Conservation (phyloP, 1,140 invertebrate genomes). For the Heliconius nattereri region DNA sequence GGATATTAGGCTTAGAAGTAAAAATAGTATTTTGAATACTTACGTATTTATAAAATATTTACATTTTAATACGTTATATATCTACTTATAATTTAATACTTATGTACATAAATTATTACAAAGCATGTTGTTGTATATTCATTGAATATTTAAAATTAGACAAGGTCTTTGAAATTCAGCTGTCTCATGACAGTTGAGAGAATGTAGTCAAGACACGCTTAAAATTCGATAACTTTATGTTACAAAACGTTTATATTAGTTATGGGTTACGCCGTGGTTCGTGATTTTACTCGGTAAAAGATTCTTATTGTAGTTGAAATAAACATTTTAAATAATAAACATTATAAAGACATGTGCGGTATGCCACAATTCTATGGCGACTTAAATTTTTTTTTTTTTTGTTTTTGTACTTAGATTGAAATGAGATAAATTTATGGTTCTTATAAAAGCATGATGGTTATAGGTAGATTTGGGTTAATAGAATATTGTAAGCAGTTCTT, state of each 20-base stretch:
- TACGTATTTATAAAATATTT: background rate
- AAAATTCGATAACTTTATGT: constrained; percentile 56
- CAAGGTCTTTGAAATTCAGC: constrained; percentile 42
- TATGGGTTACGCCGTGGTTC: constrained; percentile 49
- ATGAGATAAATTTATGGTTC: too few species aligned
- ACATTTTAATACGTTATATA: background rate
- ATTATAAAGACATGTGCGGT: background rate
- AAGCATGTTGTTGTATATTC: background rate
- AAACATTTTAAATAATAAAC: constrained; percentile 11
- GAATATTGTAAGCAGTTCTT: too few species aligned
- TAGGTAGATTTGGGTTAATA: too few species aligned
- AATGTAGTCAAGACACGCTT: constrained; percentile 61
- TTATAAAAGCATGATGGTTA: too few species aligned
- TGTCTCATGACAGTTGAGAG: constrained; percentile 33
- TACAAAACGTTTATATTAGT: constrained; percentile 51
- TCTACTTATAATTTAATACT: background rate
- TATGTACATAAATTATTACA: background rate
- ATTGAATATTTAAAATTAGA: constrained; percentile 37
- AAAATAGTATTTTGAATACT: background rate
- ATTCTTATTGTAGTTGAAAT: constrained; percentile 11
- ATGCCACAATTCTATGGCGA: background rate
- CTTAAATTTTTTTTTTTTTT: background rate
- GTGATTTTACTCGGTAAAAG: constrained; percentile 31
- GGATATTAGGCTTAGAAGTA: background rate
- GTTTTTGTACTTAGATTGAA: background rate